These are phyloP conservation scores for Pluvialis apricaria DNA, from an alignment of 2,113 vertebrate genomes.

Conservation along the genomic window DNA sequence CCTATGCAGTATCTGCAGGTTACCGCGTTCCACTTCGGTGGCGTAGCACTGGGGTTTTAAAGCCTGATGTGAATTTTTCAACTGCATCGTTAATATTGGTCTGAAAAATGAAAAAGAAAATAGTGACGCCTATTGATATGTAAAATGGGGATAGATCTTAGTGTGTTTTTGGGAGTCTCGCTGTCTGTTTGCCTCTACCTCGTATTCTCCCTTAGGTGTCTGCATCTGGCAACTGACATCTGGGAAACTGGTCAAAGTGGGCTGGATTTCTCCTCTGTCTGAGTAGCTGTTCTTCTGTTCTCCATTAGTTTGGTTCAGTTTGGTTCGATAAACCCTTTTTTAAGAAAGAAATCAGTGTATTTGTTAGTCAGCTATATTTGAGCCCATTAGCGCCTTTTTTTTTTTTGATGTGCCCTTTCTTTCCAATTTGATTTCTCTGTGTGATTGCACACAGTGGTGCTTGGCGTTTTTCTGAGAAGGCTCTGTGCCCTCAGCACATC, in stretches of 20 bases:
- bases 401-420: not conserved
- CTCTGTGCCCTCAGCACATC: not conserved
- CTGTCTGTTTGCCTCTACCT: not conserved
- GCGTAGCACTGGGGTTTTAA: not conserved
- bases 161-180: not conserved
- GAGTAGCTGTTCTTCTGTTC: not conserved
- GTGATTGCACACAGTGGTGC: not conserved
- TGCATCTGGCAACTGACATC: not conserved
- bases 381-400: not conserved
- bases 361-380: not conserved
- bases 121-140: fast-evolving
- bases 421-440: not conserved
- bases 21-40: fast-evolving
- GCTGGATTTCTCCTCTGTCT: not conserved
- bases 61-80: not conserved
- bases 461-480: not conserved
- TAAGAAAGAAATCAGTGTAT: not conserved
- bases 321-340: not conserved
- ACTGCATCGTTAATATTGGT: not conserved
- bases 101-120: not conserved
- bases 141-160: not conserved
- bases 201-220: not conserved
- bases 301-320: fast-evolving
- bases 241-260: fast-evolving
- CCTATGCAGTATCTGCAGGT: not conserved